Base-by-base conservation (phyloP, 2,797 vertebrate genomes). In the Psittacula echo region DNA sequence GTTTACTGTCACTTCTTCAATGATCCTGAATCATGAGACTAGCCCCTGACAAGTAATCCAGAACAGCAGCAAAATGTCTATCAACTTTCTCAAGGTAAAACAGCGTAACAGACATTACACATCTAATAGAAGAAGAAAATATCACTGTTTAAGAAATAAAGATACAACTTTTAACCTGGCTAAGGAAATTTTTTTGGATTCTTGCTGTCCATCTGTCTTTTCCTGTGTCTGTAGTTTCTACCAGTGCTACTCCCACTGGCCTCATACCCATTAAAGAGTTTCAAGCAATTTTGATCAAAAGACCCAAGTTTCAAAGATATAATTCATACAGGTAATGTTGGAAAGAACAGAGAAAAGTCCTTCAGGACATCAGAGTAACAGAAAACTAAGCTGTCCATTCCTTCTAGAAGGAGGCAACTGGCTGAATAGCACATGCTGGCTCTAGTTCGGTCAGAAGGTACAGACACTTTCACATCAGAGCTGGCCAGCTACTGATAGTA, bases 401-500 rank as follows among this genome's bases (percentile, higher is more conserved):
- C 32, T 56, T 51, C 48, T 14, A 9, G 34, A 13, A 76, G 22
- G 23, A 72, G 20, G 24, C 15, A 56, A 29, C 27, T 11, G 14
- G 34, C 1, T 44, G 37, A 70, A 26, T 7, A 68, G 44, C 47
- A 29, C 1, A 32, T 2, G 3, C 19, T 14, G 15, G 13, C 19
- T 62, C 44, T 34, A 19, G 18, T 3, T 2, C 7, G 3, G 9
- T 30, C 54, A 53, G 50, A 72, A 68, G 32, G 11, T 23, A n/a
- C 27, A 67, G 41, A 15, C 14, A 20, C 24, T 4, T 44, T 11
- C 37, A 45, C 44, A 45, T 2, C 65, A 11, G 14, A 64, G 37
- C 10, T 67, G 78, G 18, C 17, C 42, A 58, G 39, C 4, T 13
- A 5, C 11, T 0, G 0, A 68, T n/a, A 0, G 0, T 0, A 1